These are phyloP conservation scores for Leptinotarsa undecemlineata DNA, from an alignment of 1,140 invertebrate genomes.

Conservation along the genomic window DNA sequence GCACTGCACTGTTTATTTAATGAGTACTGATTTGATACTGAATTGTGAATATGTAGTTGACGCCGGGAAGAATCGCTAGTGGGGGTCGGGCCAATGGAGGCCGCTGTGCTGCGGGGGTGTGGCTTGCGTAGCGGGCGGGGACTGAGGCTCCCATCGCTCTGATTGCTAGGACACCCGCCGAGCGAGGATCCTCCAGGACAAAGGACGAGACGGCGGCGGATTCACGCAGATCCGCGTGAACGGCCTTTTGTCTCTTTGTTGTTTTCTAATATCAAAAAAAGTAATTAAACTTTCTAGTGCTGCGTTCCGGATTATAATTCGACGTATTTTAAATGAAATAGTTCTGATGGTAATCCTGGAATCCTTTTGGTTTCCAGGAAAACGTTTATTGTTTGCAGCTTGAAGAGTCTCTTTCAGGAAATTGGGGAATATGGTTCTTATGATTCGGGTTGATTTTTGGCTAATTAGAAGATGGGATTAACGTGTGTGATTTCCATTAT, in stretches of 20 bases:
- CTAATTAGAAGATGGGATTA: no score
- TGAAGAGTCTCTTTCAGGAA: no score
- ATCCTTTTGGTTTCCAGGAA: no score
- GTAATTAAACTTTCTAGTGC: slow-evolving; percentile 38
- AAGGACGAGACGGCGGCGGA: slow-evolving; percentile 21
- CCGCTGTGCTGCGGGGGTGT: slow-evolving; percentile 44
- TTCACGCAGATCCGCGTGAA: slow-evolving; percentile 17
- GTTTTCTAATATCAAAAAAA: slow-evolving; percentile 30
- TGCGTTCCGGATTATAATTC: slow-evolving; percentile 24
- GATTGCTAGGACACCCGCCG: slow-evolving; percentile 29
- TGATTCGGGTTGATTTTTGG: no score
- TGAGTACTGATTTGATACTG: slow-evolving; percentile 58
- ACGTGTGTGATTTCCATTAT: no score
- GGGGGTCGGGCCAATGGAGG: slow-evolving; percentile 47
- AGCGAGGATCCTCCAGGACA: slow-evolving; percentile 16
- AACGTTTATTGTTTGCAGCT: no score
- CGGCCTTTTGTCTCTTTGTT: slow-evolving; percentile 24
- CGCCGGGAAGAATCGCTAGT: slow-evolving; percentile 44
- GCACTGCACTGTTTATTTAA: slow-evolving; percentile 58
- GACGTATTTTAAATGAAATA: background rate
- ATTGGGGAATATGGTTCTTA: no score
- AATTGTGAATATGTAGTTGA: slow-evolving; percentile 55
- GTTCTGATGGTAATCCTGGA: background rate
- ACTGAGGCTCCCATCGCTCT: slow-evolving; percentile 43
- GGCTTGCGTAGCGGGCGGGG: slow-evolving; percentile 35